Base-by-base conservation (phyloP, 2,113 vertebrate genomes). In the Megalops atlanticus region DNA sequence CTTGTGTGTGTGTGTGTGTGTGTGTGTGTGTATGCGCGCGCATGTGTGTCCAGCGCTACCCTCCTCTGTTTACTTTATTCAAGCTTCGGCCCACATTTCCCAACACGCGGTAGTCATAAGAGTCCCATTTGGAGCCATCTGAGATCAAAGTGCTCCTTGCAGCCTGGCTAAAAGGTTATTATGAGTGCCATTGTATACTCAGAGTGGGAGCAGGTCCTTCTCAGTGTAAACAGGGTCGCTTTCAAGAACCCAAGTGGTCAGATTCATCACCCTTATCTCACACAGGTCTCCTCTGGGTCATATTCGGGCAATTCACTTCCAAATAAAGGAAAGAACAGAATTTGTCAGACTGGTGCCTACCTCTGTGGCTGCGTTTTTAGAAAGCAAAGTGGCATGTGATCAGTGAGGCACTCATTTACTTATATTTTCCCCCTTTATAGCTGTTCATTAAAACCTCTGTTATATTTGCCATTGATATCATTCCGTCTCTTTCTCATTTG, bases 81-180 rank as follows among this genome's bases (percentile, higher is more conserved):
- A 18, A 81, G 85, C 89, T 91, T 89, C 81, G 91, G 82, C 80
- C 83, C 81, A 70, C 86, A 78, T 87, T 87, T 89, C 82, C 82
- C 85, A 86, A 82, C 87, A 83, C 54, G 88, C 70, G 85, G 87
- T 89, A 86, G 87, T 89, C 76, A 69, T 85, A 69, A 84, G 81
- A 81, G 85, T 86, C 87, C 79, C 88, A 84, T 82, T 84, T 82
- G 84, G 84, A 89, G 75, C 71, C 10, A 38, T 43, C 40, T 36
- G 79, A 92, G 84, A 93, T 94, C 90, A 94, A 94, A 95, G 89
- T 47, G 0, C 80, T 88, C 74, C 80, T 85, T 86, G 80, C 2
- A 81, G 79, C 87, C 87, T 85, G 84, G 87, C 83, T 86, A 85
- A 87, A 82, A 75, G 84, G 72, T 85, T 84, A 68, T 72, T 84